Evolutionary conservation across 1,140 invertebrate genomes (phyloP), one percentile per base, ranked within the genome.

Genomic region (Apis cerana): DNA sequence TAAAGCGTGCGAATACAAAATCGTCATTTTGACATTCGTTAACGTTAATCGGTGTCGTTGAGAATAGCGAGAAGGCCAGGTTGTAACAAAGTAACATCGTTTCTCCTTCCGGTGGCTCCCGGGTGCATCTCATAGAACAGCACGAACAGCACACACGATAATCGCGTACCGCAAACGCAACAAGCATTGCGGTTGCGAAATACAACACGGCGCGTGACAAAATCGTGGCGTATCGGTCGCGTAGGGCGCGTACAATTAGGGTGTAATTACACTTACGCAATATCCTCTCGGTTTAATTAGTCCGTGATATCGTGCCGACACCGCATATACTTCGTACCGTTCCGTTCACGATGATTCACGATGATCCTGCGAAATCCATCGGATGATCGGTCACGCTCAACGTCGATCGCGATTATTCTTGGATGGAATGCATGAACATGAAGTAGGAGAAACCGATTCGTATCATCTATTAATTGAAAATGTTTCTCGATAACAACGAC

Each of bases 231-330:
- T 74, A 59, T 59, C 56, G 17, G 56, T 43, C 33, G 33, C 9
- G 33, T 48, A 59, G 68, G 27, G n/a, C 33, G 71, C 71, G 54
- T 59, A 59, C 71, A 43, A 74, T 74, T 74, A 74, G 27, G 54
- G n/a, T 9, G 56, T 58, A 59, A 74, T 74, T 74, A 74, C 56
- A 74, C 13, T 74, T 74, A 74, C 71, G 71, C 71, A 74, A 74
- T 74, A 70, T 52, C 48, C 54, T 23, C 71, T 23, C 71, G 56
- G 56, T 74, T 58, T 74, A 74, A 74, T 74, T 74, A 48, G 50
- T 58, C 21, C 54, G 43, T 33, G 27, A 33, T 33, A 74, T 59
- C 52, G 52, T 27, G 48, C 17, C 11, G 19, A 10, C 56, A 33
- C 23, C 19, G 27, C 69, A 43, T 54, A 58, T 43, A 59, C 71